Evolutionary conservation across 2,113 vertebrate species (phyloP), one percentile per base, ranked within the genome.

Genomic region (Ascaphus truei): DNA sequence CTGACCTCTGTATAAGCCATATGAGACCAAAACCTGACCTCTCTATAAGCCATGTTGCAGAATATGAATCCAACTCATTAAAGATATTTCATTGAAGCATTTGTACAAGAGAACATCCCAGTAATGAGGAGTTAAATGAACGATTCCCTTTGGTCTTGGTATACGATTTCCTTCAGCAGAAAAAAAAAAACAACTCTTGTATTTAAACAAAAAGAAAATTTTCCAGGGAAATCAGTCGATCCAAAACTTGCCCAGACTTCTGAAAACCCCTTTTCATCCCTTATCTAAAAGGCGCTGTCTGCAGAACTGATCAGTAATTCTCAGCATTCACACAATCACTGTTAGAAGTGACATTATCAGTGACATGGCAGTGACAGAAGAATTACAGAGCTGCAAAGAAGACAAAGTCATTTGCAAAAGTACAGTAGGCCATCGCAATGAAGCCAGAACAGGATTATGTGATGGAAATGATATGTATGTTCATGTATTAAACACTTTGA

Each of bases 321-420:
- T 63, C 71, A 75, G 58, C 47, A 74, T 71, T 76, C 39, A 34
- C 33, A 62, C 43, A 75, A 68, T 82, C 75, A 60, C 27, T 81
- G 77, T 58, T 82, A 56, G 72, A 83, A 82, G 51, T 79, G 79
- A 78, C 82, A 81, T 81, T 86, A 86, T 85, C 80, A 71, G 57
- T 82, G 76, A 73, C 1, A 0, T 45, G 45, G 58, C 75, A 78
- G 57, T 80, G 73, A 69, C 73, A 83, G 63, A 75, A 76, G 71
- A 79, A 79, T 30, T 30, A 0, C 27, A 73, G 78, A 83, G 75
- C 47, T 68, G 66, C 7, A 67, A 75, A 60, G 67, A 79, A 66
- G 62, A 77, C 80, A 80, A 84, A 82, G 62, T 69, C 79, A 89
- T 86, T 84, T 84, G 58, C 66, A 69, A 50, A 77, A 79, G 74